Evolutionary conservation across 2,888 invertebrate species (phyloP).

Genomic region (Blastobasis lacticolella): DNA sequence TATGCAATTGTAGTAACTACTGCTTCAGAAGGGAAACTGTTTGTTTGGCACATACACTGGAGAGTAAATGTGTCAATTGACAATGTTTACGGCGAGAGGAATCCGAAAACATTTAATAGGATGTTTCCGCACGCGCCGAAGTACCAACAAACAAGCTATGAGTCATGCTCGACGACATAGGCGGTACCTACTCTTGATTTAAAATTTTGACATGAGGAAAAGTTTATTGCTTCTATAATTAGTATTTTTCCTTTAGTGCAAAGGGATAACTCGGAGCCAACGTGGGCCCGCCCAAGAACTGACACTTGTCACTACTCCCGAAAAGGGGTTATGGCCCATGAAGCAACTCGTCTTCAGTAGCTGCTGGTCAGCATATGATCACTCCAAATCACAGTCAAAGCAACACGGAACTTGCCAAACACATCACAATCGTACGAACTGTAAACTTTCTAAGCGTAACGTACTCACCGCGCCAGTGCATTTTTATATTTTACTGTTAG

Average conservation of each 20-base stretch:
- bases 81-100: constrained; percentile 51
- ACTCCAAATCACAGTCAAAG: constrained; percentile 13
- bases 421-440: constrained; percentile 49
- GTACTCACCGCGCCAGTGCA: constrained; percentile 94
- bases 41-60: background rate
- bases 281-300: constrained; percentile 70
- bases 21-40: constrained; percentile 12
- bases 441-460: constrained; percentile 71
- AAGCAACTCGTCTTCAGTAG: no score
- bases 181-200: constrained; percentile 49
- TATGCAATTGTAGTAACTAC: constrained; percentile 3
- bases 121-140: constrained; percentile 56
- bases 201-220: constrained; percentile 32
- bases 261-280: constrained; percentile 32
- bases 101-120: constrained; percentile 57
- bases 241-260: constrained; percentile 11
- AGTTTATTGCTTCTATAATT: constrained; percentile 21
- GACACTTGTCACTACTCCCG: constrained; percentile 62
- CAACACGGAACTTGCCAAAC: constrained; percentile 28
- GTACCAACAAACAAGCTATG: constrained; percentile 57
- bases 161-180: constrained; percentile 63
- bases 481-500: constrained; percentile 96
- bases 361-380: background rate
- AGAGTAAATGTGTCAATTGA: constrained; percentile 15
- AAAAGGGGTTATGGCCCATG: constrained; percentile 55